A percentile compares a stretch with the other conserved stretches of the same genome.
phyloP scores from a whole-genome alignment of 1,140 invertebrate species.

The Hesperophylax magnus region DNA sequence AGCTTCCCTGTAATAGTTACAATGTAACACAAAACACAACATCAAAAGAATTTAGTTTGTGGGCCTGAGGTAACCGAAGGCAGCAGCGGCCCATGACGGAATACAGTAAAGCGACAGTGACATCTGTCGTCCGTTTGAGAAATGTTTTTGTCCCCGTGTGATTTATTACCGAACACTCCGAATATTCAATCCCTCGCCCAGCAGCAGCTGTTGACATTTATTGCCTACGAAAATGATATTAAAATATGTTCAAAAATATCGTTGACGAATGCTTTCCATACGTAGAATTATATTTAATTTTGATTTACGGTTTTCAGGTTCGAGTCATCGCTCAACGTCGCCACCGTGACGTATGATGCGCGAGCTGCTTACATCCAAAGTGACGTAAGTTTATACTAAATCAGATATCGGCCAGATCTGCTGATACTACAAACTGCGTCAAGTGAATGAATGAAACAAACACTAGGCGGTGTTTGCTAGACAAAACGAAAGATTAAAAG shows the following conservation, averaged over 20 bases:
- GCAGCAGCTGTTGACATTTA: conserved; percentile 10
- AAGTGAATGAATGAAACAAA: conserved; percentile 42
- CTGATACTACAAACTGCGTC: conserved; percentile 19
- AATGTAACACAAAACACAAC: not conserved
- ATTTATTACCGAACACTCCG: conserved; percentile 38
- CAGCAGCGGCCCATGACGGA: conserved; percentile 21
- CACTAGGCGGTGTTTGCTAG: conserved; percentile 12
- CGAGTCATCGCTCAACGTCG: conserved; percentile 42
- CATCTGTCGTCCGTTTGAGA: conserved; percentile 45
- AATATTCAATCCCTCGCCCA: conserved; percentile 7
- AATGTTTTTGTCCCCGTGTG: conserved; percentile 47
- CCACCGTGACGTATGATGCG: conserved; percentile 30
- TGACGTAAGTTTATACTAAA: conserved; percentile 37
- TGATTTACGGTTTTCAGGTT: conserved; percentile 47
- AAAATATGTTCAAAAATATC: conserved; percentile 3
- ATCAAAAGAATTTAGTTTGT: conserved; percentile 20
- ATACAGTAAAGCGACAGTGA: conserved; percentile 28
- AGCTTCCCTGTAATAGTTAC: too few species aligned
- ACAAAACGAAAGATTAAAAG: conserved; percentile 49
- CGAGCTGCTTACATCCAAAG: conserved; percentile 8
- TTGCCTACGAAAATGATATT: conserved; percentile 7
- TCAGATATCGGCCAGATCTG: conserved; percentile 29
- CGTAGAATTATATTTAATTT: conserved; percentile 40
- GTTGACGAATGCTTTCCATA: conserved; percentile 9
- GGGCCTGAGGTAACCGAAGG: not conserved